phyloP scores from a whole-genome alignment of 2,888 invertebrate species.

The Serripes groenlandicus region DNA sequence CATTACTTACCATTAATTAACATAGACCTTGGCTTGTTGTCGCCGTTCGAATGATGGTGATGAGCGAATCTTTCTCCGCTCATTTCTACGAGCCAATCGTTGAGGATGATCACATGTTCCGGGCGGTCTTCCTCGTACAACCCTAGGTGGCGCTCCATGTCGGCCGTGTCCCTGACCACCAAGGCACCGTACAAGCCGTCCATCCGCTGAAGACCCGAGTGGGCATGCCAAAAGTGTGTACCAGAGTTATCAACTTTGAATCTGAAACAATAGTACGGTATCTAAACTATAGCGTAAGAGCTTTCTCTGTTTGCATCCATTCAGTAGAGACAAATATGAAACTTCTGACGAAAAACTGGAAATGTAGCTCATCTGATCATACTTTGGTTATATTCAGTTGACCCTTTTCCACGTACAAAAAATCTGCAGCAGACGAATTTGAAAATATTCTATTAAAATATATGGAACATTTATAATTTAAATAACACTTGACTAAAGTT shows the following conservation, averaged over 20 bases:
- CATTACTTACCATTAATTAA: constrained; percentile 93
- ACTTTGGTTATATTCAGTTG: no score
- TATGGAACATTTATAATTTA: no score
- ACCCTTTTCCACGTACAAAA: no score
- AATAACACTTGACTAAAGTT: no score
- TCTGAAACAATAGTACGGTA: constrained; percentile 57
- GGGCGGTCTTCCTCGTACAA: constrained; percentile 96
- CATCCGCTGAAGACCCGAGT: constrained; percentile 78
- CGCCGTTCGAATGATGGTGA: constrained; percentile 94
- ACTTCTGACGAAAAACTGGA: no score
- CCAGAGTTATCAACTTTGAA: constrained; percentile 77
- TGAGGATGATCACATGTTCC: constrained; percentile 94
- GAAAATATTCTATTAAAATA: no score
- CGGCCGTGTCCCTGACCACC: constrained; percentile 88
- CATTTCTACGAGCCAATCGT: constrained; percentile 93
- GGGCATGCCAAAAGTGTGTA: constrained; percentile 83
- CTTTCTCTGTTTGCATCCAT: no score
- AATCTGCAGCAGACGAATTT: no score
- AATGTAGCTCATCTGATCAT: no score
- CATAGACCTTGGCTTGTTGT: constrained; percentile 94
- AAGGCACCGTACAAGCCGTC: constrained; percentile 80
- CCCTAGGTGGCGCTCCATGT: constrained; percentile 94
- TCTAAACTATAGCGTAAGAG: no score
- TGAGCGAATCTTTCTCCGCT: constrained; percentile 92
- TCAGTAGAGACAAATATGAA: no score